A percentile compares a stretch with the other conserved stretches of the same genome.
Evolutionary conservation across 1,140 invertebrate genomes (phyloP).

Genomic region (Acromyrmex charruanus): DNA sequence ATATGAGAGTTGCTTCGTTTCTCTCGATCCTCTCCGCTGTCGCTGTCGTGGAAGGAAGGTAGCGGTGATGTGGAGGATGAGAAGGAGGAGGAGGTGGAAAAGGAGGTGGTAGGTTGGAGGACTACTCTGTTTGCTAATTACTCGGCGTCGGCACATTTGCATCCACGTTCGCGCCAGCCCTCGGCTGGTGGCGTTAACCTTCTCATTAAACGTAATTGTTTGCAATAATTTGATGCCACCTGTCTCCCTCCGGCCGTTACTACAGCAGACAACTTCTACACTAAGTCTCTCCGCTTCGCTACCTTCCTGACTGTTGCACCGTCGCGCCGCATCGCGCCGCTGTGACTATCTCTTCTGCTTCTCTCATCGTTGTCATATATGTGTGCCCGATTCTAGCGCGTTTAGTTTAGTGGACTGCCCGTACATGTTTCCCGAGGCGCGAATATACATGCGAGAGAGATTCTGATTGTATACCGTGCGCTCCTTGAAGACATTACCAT

Average conservation of each 20-base stretch:
- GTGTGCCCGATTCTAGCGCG: not conserved
- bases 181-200: slow-evolving; percentile 79
- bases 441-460: slow-evolving; percentile 59
- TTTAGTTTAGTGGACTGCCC: slow-evolving; percentile 4
- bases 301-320: slow-evolving; percentile 70
- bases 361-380: slow-evolving; percentile 34
- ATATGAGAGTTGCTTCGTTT: slow-evolving; percentile 31
- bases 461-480: slow-evolving; percentile 30
- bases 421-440: not conserved
- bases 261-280: slow-evolving; percentile 63
- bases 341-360: slow-evolving; percentile 57
- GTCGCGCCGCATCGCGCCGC: not conserved
- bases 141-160: slow-evolving; percentile 81
- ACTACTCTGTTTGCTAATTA: slow-evolving; percentile 82
- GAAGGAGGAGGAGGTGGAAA: not conserved
- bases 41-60: slow-evolving; percentile 8
- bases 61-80: not conserved
- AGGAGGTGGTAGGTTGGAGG: slow-evolving; percentile 54
- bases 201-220: slow-evolving; percentile 85
- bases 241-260: slow-evolving; percentile 73
- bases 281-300: slow-evolving; percentile 60
- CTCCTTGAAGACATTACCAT: slow-evolving; percentile 6
- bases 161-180: slow-evolving; percentile 76
- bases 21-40: slow-evolving; percentile 5
- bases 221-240: slow-evolving; percentile 83